Evolutionary conservation across 2,113 vertebrate species (phyloP), one percentile per base, ranked within the genome.

Genomic region (Triplophysa tibetana): DNA sequence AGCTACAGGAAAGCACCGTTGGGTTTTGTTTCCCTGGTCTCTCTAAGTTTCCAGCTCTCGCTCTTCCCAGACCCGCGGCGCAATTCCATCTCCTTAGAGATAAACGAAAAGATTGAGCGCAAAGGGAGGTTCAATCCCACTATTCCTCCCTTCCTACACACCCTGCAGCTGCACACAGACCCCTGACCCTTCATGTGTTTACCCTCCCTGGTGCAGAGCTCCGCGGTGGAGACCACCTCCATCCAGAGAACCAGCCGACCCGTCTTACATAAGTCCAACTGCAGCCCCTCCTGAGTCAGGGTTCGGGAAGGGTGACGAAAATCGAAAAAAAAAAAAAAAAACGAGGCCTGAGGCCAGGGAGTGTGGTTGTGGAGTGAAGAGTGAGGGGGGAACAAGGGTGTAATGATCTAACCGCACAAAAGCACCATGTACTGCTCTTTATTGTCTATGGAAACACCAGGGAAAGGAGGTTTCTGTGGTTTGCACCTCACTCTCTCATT

Each of bases 341-440:
- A 60, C 1, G 1, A 60, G 74, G 60, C 65, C 21, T 68, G 21
- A 33, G 65, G 16, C 26, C 60, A 43, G 45, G n/a, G 69, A 38
- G 60, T 79, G 75, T 79, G 81, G 75, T 83, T 81, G 56, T 78
- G 63, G 56, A 76, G 74, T 16, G 41, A 38, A 61, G 78, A 73
- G 70, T 45, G 17, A 38, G 73, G 56, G 64, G 21, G 68, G 76
- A 70, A 29, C 54, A 60, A 80, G 43, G 29, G 63, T 70, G 23
- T 78, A 76, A 83, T 84, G 68, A 63, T 64, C 26, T 81, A 86
- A 73, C 85, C 73, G 29, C 70, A 78, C 58, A 33, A 81, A 84
- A 72, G 74, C 52, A 60, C 48, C 77, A 21, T 38, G 21, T 61
- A 41, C 56, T 70, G 58, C 52, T 68, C 52, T 61, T 75, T 29